Evolutionary conservation across 37 sponge, comb jelly and placozoan genomes (phyloP), one percentile per base, ranked within the genome.

Genomic region (Bolinopsis microptera): DNA sequence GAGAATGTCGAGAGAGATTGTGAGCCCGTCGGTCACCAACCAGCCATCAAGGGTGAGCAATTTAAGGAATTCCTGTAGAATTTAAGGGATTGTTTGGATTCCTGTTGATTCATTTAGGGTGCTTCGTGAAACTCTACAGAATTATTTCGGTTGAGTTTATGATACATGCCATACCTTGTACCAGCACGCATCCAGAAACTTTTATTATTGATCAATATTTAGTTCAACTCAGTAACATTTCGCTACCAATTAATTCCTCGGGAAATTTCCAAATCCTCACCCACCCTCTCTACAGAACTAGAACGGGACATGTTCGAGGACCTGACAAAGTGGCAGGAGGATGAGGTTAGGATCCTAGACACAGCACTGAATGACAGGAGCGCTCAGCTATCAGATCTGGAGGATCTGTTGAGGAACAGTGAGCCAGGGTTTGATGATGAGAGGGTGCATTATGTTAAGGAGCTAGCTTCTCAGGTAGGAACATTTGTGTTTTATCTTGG

Each of bases 241-340:
- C n/a, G n/a, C n/a, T n/a, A n/a, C n/a, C n/a, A n/a, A n/a, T n/a
- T n/a, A n/a, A n/a, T n/a, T n/a, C n/a, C n/a, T n/a, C n/a, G n/a
- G n/a, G n/a, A n/a, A n/a, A n/a, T n/a, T n/a, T n/a, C n/a, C n/a
- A n/a, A n/a, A n/a, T n/a, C n/a, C n/a, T n/a, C n/a, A n/a, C n/a
- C n/a, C n/a, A n/a, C 26, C 5, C 75, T 72, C 75, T 8, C 75
- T 40, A 9, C 48, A 86, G 90, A 86, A 13, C 90, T 86, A 21
- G 90, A 86, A 30, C 25, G 90, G 40, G 90, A 86, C 90, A 86
- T 86, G 90, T 86, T 86, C 26, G 90, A 86, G 3, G 90, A 86
- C 22, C 90, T 86, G 30, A 41, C 90, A 0, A 35, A 40, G 28
- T 86, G 90, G 90, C 61, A 36, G 41, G 90, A 86, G 48, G 90